Evolutionary conservation across 2,113 vertebrate species (phyloP).

Genomic region (Scopus umbretta): DNA sequence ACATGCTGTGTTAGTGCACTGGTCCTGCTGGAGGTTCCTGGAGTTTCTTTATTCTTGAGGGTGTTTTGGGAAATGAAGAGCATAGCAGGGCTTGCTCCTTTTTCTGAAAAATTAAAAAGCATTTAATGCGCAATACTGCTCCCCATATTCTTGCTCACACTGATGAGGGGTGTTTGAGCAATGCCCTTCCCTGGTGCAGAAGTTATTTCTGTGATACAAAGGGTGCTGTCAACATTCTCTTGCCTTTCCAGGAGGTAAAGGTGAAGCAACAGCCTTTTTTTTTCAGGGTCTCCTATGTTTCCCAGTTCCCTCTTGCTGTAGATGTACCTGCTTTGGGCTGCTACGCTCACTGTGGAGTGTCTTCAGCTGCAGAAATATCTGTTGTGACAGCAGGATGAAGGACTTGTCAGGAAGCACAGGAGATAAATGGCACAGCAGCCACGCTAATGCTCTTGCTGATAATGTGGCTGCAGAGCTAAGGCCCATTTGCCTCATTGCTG

Average conservation of each 20-base stretch:
- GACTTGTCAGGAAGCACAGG: not conserved
- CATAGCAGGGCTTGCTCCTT: not conserved
- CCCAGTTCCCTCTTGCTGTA: not conserved
- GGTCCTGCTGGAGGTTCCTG: not conserved
- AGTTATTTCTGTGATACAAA: not conserved
- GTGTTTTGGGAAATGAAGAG: not conserved
- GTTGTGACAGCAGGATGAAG: constrained; percentile 6
- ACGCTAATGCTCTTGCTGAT: not conserved
- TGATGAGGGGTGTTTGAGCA: rapidly evolving
- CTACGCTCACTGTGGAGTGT: not conserved
- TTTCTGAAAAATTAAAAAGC: not conserved
- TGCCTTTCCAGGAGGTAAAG: not conserved
- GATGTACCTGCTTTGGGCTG: not conserved
- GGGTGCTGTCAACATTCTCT: not conserved
- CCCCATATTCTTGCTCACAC: not conserved
- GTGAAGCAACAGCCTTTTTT: not conserved
- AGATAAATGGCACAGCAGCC: constrained; percentile 8
- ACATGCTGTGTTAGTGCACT: not conserved
- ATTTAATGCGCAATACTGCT: not conserved
- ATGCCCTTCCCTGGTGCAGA: rapidly evolving
- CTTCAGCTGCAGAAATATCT: not conserved
- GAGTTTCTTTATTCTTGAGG: not conserved
- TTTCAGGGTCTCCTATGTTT: not conserved
- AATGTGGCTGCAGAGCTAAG: not conserved
- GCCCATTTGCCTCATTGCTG: not conserved